Percentiles rank a stretch among this genome's conserved stretches.
phyloP scores from a whole-genome alignment of 2,113 vertebrate genomes.

The Stercorarius parasiticus region DNA sequence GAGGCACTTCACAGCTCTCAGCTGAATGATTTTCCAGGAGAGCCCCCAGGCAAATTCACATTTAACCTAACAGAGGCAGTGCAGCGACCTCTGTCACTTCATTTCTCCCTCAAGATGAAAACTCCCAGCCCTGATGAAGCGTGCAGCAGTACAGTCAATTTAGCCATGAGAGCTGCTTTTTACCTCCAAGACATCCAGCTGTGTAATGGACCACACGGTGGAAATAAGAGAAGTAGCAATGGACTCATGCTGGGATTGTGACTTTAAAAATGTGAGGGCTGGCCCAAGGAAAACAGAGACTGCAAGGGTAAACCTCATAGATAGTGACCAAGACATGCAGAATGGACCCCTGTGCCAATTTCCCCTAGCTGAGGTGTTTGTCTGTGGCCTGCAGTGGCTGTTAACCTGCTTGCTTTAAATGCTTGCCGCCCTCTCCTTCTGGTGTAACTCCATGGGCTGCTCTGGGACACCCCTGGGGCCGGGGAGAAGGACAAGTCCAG shows the following conservation, averaged over 20 bases:
- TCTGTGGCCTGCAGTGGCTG: background rate
- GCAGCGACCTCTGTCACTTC: background rate
- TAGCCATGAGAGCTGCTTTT: background rate
- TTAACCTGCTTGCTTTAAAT: background rate
- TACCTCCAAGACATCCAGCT: background rate
- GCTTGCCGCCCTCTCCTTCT: background rate
- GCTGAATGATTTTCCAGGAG: background rate
- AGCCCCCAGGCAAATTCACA: background rate
- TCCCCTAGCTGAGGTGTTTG: background rate
- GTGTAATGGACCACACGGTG: background rate
- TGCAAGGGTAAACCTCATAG: background rate
- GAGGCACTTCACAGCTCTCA: background rate
- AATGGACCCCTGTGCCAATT: background rate
- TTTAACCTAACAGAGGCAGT: background rate
- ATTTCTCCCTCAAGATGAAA: background rate
- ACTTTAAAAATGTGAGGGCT: background rate
- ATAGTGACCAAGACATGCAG: background rate
- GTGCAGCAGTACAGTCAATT: background rate
- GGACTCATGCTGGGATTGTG: background rate
- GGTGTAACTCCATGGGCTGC: background rate
- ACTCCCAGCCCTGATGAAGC: background rate
- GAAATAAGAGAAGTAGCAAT: background rate
- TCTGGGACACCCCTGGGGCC: background rate
- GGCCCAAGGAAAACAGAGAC: background rate
- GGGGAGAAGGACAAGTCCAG: background rate